Conservation (phyloP, 2,113 vertebrate genomes). For the Tragelaphus imberbis region DNA sequence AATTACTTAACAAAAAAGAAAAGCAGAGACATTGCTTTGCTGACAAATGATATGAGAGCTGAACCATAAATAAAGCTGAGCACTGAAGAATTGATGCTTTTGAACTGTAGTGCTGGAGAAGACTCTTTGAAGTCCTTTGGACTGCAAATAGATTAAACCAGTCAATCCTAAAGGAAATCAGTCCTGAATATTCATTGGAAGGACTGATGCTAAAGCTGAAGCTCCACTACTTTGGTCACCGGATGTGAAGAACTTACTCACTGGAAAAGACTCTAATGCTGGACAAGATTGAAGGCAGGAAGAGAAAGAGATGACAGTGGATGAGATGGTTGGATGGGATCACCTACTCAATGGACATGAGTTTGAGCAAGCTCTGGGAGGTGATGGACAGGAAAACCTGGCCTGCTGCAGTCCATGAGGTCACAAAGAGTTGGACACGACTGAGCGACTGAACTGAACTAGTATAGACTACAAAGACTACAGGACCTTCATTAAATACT, state of each 20-base stretch:
- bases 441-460: neutral
- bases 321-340: neutral
- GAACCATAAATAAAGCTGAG: neutral
- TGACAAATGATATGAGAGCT: neutral
- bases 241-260: neutral
- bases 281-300: neutral
- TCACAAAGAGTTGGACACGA: rapidly evolving
- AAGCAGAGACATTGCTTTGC: neutral
- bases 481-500: neutral
- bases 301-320: neutral
- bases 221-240: neutral
- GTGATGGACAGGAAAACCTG: neutral
- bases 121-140: neutral
- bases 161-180: neutral
- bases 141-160: neutral
- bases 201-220: neutral
- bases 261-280: neutral
- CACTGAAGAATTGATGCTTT: neutral
- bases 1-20: neutral
- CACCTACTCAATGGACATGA: neutral
- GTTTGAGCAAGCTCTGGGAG: neutral
- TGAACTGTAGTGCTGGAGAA: neutral
- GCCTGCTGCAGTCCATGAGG: neutral
- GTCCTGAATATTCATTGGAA: neutral
- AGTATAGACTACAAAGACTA: neutral